Evolutionary conservation across 2,113 vertebrate species (phyloP).

Genomic region (Pachypanchax playfairii): DNA sequence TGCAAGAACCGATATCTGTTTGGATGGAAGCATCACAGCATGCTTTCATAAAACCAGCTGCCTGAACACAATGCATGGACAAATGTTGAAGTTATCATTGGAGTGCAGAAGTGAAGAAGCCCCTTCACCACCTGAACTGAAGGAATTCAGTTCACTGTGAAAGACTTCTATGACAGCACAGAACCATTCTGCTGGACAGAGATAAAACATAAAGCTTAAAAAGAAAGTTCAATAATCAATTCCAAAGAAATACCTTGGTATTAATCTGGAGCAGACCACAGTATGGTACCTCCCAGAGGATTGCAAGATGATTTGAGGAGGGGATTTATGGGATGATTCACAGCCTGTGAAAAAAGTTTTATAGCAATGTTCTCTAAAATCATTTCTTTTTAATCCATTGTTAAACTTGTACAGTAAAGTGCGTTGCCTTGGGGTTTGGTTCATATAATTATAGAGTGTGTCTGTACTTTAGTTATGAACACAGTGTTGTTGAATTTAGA

Average conservation of each 20-base stretch:
- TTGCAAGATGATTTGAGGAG: conserved; percentile 37
- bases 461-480: neutral
- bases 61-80: conserved; percentile 69
- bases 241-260: conserved; percentile 53
- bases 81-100: conserved; percentile 79
- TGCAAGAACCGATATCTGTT: conserved; percentile 31
- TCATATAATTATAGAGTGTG: conserved; percentile 23
- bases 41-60: conserved; percentile 52
- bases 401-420: conserved; percentile 7
- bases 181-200: conserved; percentile 66
- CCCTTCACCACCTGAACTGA: conserved; percentile 62
- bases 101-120: conserved; percentile 69
- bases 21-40: conserved; percentile 27
- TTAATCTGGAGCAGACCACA: conserved; percentile 62
- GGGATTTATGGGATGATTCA: conserved; percentile 52
- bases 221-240: conserved; percentile 67
- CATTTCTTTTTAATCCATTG: conserved; percentile 11
- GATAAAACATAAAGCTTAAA: conserved; percentile 74
- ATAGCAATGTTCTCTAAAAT: conserved; percentile 5
- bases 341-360: conserved; percentile 26
- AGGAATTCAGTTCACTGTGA: conserved; percentile 64
- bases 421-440: conserved; percentile 12
- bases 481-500: neutral
- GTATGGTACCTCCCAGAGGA: conserved; percentile 34
- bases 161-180: conserved; percentile 43